Conservation (phyloP, 1,140 invertebrate genomes). For the Zaprionus davidi region DNA sequence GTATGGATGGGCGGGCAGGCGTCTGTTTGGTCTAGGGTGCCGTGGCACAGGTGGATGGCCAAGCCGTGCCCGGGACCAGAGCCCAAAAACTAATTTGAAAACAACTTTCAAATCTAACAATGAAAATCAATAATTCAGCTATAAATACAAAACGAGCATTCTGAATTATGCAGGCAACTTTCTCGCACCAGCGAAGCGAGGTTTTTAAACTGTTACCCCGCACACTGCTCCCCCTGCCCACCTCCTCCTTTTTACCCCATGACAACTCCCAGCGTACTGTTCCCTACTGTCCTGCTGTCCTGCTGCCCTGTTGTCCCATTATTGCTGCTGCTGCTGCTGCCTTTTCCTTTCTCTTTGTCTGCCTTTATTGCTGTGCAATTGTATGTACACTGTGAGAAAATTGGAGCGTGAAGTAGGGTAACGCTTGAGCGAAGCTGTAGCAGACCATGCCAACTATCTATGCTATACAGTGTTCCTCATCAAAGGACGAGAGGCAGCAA, state of each 20-base stretch:
- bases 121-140: constrained; percentile 73
- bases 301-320: background rate
- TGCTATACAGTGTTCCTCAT: background rate
- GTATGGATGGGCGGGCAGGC: background rate
- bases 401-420: background rate
- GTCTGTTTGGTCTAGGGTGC: background rate
- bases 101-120: constrained; percentile 58
- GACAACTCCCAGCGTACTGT: background rate
- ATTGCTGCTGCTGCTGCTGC: background rate
- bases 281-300: background rate
- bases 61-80: background rate
- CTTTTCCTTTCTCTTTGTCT: background rate
- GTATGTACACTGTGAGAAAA: constrained; percentile 1
- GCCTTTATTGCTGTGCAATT: constrained; percentile 5
- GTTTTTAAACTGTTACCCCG: background rate
- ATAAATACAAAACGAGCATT: constrained; percentile 63
- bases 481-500: background rate
- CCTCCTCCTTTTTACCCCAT: background rate
- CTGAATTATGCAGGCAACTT: constrained; percentile 58
- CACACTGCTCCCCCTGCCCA: background rate
- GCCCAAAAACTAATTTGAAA: constrained; percentile 50
- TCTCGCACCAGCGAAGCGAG: constrained; percentile 12
- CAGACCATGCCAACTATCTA: background rate
- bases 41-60: constrained; percentile 31
- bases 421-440: background rate